Percentiles rank a stretch among this genome's conserved stretches.
These are phyloP conservation scores for Brachionus rubens DNA, from an alignment of 1,140 invertebrate genomes.

Conservation along the genomic window DNA sequence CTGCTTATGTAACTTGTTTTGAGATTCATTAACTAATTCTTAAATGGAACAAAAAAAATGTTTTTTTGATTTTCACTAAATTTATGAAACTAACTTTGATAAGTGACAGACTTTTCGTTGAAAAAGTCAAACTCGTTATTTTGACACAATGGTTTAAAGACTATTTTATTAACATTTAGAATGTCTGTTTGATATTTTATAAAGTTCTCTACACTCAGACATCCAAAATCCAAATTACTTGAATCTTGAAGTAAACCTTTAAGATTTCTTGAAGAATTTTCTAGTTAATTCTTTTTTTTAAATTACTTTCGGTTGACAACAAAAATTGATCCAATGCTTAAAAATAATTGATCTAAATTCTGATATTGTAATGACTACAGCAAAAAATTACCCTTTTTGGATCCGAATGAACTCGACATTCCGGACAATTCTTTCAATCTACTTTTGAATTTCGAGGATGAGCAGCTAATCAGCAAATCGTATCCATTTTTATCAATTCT, in stretches of 20 bases:
- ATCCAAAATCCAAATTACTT: neutral
- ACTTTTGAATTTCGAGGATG: too few species aligned
- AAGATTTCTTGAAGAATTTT: neutral
- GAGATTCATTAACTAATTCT: neutral
- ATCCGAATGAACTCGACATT: neutral
- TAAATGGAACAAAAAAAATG: neutral
- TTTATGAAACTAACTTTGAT: too few species aligned
- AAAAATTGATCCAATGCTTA: too few species aligned
- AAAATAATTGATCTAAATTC: too few species aligned
- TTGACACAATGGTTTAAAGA: neutral
- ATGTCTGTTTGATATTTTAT: conserved; percentile 8
- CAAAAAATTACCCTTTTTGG: neutral
- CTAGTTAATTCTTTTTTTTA: neutral
- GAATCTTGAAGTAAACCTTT: neutral
- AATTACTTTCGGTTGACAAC: too few species aligned
- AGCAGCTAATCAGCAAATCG: too few species aligned
- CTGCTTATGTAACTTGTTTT: neutral
- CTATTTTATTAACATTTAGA: neutral
- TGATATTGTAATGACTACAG: too few species aligned
- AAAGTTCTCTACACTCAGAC: neutral
- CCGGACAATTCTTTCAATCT: neutral
- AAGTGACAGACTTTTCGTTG: neutral
- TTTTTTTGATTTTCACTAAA: too few species aligned
- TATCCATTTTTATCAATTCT: conserved; percentile 41
- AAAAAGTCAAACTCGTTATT: neutral